phyloP scores from a whole-genome alignment of 1,140 invertebrate species.

The Gryllus bimaculatus region DNA sequence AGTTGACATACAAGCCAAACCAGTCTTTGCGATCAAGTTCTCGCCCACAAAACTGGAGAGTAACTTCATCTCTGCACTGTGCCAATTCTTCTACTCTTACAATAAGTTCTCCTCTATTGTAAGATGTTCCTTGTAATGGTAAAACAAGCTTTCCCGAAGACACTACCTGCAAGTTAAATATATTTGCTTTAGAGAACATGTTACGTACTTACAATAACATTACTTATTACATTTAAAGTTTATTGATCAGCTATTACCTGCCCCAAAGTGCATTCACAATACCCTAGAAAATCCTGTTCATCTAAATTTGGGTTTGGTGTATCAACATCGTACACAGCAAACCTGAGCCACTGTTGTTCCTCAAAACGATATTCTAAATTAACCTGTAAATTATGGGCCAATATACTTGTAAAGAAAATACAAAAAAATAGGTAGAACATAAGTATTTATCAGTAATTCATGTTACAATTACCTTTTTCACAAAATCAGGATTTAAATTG shows the following conservation, averaged over 20 bases:
- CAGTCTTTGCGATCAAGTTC: conserved; percentile 37
- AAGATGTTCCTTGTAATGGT: conserved; percentile 19
- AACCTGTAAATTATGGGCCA: conserved; percentile 25
- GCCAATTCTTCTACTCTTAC: conserved; percentile 43
- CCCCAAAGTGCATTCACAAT: conserved; percentile 40
- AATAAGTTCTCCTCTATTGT: conserved; percentile 32
- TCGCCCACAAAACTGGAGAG: conserved; percentile 31
- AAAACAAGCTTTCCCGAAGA: conserved; percentile 29
- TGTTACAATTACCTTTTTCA: conserved; percentile 32
- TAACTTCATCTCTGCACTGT: conserved; percentile 41
- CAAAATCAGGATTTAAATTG: conserved; percentile 47
- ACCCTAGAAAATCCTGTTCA: conserved; percentile 47
- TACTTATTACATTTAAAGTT: no score
- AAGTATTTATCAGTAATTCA: no score
- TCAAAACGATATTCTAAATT: conserved; percentile 36
- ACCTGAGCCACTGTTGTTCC: conserved; percentile 39
- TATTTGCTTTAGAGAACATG: no score
- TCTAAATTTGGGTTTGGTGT: conserved; percentile 33
- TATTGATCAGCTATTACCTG: conserved; percentile 23
- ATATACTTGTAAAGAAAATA: background rate
- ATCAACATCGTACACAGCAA: conserved; percentile 46
- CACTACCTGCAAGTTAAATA: conserved; percentile 30
- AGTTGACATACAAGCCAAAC: conserved; percentile 24
- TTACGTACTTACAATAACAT: no score
- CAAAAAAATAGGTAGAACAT: background rate